Evolutionary conservation across 2,113 vertebrate genomes (phyloP).

Genomic region (Rynchops niger): DNA sequence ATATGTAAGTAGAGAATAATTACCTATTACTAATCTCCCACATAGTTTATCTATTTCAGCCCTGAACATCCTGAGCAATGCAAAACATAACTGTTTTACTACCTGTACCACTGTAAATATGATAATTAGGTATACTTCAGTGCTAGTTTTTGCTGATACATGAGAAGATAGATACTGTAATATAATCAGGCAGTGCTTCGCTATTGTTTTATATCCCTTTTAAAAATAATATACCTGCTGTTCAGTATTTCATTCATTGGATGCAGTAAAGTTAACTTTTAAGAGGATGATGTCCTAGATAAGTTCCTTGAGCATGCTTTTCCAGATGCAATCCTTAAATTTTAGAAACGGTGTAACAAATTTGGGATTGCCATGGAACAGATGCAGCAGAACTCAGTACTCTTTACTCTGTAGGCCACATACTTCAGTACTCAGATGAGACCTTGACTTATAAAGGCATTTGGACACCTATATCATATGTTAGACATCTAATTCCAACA

Average conservation of each 20-base stretch:
- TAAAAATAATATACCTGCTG: constrained; percentile 69
- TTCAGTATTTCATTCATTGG: constrained; percentile 70
- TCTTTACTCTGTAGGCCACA: not conserved
- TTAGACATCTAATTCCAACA: not conserved
- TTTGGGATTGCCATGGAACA: not conserved
- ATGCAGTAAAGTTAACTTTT: constrained; percentile 60
- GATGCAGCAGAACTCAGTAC: not conserved
- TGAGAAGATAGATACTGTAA: constrained; percentile 77
- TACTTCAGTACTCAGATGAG: not conserved
- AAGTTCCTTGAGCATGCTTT: not conserved
- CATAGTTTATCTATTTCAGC: constrained; percentile 83
- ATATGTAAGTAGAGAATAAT: constrained; percentile 87
- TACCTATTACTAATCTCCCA: constrained; percentile 85
- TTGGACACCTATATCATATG: not conserved
- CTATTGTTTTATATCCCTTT: constrained; percentile 78
- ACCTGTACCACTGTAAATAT: constrained; percentile 81
- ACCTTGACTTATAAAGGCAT: not conserved
- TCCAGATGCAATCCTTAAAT: not conserved
- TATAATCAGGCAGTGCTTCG: constrained; percentile 69
- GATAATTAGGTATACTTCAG: constrained; percentile 79
- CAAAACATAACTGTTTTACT: constrained; percentile 80
- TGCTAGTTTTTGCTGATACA: constrained; percentile 82
- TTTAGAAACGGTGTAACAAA: constrained; percentile 10
- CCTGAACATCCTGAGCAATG: constrained; percentile 79
- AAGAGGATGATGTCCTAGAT: constrained; percentile 20